Evolutionary conservation across 2,113 vertebrate species (phyloP), one percentile per base, ranked within the genome.

Genomic region (Neogale vison): DNA sequence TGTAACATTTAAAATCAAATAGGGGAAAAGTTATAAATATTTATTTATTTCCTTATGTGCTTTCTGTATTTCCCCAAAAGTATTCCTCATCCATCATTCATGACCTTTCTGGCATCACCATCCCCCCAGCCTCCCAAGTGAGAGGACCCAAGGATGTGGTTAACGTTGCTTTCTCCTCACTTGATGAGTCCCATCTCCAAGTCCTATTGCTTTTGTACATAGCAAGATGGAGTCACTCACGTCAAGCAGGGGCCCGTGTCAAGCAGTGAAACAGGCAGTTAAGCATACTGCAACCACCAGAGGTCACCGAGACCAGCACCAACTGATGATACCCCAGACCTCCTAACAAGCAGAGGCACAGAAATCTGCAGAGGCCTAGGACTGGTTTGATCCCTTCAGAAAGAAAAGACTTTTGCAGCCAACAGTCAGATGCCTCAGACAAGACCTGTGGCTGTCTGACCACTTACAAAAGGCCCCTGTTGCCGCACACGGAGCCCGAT

Each of bases 1-100:
- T 39, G 42, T 95, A 63, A 90, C 45, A 93, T 85, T 92, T 96
- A 88, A 95, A 96, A 95, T 42, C 81, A 65, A 97, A 97, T 93
- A 94, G 76, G 71, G 61, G 42, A 4, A 76, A 95, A 63, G 47
- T 31, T 90, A 7, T 34, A 47, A 94, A 92, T 90, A 42, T 42
- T 42, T 42, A 5, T 95, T 61, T 82, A 59, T 91, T 85, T 95
- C 82, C 52, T 85, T 61, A 72, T 10, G 31, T 55, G 79, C 29
- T 42, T 47, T 36, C 59, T 93, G 4, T 82, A 72, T 86, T 93
- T 91, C 36, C 29, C 67, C 88, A 72, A 93, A 77, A 79, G 74
- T n/a, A 92, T 52, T 95, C 63, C 23, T 93, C 63, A 50, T 71
- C 47, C 50, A n/a, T 92, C 55, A 88, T 59, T 96, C 89, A 55